phyloP scores from a whole-genome alignment of 2,797 vertebrate species.

The Selene dorsalis region DNA sequence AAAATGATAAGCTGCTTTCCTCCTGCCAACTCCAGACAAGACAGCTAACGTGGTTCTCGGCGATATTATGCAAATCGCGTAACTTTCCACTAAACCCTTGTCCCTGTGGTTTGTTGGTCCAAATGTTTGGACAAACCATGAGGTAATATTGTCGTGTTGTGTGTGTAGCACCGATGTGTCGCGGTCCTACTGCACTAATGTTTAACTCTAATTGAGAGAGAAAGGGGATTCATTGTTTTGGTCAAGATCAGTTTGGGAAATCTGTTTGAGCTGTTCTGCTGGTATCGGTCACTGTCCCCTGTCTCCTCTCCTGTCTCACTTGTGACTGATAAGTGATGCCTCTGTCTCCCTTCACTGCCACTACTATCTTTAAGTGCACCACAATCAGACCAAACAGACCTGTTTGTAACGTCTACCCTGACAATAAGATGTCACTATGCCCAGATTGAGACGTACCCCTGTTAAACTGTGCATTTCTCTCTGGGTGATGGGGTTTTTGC shows the following conservation, averaged over 20 bases:
- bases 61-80: slow-evolving; percentile 17
- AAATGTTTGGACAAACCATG: rapidly evolving
- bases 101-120: neutral
- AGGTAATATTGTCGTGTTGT: no score
- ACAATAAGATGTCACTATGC: neutral
- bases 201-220: neutral
- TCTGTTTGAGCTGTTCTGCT: neutral
- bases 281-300: neutral
- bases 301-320: neutral
- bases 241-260: neutral
- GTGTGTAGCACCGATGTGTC: neutral
- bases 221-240: neutral
- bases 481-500: slow-evolving; percentile 14
- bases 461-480: neutral
- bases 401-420: neutral
- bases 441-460: neutral
- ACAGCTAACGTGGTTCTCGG: neutral
- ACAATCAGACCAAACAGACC: slow-evolving; percentile 29
- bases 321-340: slow-evolving; percentile 19
- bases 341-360: slow-evolving; percentile 51
- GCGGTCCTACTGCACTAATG: neutral
- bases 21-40: slow-evolving; percentile 6
- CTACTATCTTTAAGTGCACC: slow-evolving; percentile 26
- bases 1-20: neutral
- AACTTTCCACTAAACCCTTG: slow-evolving; percentile 34